Conservation (phyloP, 2,113 vertebrate species). For the rabbit (Oryctolagus cuniculus) region DNA sequence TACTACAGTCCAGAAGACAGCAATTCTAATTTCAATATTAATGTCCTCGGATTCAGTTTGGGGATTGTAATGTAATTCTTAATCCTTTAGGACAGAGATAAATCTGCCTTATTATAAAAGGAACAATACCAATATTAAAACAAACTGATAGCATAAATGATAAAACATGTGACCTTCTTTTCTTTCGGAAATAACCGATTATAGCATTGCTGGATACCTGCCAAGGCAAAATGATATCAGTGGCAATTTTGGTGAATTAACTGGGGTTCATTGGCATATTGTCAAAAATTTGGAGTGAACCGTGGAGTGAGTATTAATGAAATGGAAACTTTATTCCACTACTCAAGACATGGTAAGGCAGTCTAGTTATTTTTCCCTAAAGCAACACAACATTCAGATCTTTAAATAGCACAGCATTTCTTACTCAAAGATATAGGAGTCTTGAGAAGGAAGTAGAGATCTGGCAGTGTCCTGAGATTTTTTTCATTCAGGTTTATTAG, state of each 20-base stretch:
- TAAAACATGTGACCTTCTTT: slow-evolving; percentile 31
- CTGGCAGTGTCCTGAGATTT: neutral
- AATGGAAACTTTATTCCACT: neutral
- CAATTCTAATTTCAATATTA: slow-evolving; percentile 8
- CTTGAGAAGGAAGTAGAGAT: neutral
- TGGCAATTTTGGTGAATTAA: neutral
- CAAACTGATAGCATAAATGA: neutral
- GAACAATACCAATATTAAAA: slow-evolving; percentile 45
- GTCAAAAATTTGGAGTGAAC: slow-evolving; percentile 47
- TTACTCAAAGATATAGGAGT: neutral
- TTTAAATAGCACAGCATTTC: neutral
- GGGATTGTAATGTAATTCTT: neutral
- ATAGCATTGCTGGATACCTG: neutral
- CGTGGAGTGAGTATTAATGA: neutral
- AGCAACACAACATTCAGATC: neutral
- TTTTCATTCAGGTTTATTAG: slow-evolving; percentile 15
- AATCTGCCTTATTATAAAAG: slow-evolving; percentile 16
- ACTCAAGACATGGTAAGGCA: neutral
- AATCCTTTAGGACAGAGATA: slow-evolving; percentile 29
- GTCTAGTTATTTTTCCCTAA: neutral
- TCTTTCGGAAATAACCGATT: slow-evolving; percentile 54
- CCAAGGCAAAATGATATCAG: slow-evolving; percentile 17
- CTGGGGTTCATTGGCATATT: neutral
- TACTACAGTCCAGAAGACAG: neutral
- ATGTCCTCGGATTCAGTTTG: neutral